Base-by-base conservation (phyloP, 2,797 vertebrate genomes). In the Chiloscyllium punctatum region DNA sequence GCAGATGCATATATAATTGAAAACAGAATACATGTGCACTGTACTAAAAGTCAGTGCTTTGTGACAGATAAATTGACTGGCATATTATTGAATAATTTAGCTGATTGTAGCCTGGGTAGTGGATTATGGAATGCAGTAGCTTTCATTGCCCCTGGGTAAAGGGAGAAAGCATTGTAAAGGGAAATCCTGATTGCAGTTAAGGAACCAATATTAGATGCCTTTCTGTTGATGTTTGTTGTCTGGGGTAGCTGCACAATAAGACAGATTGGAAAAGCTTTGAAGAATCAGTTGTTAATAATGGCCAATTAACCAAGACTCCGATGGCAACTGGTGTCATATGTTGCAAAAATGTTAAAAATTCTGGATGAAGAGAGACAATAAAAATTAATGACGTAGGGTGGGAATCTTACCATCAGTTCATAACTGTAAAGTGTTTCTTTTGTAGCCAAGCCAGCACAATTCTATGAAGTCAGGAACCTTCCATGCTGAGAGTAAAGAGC, bases 401-500 rank as follows among this genome's bases (percentile, higher is more conserved):
- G 30, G 37, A 66, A 8, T 68, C 68, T 95, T 57, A 25, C 53
- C 33, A 33, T 37, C 27, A 33, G 42, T 66, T 84, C 21, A 4
- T 42, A 48, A 90, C 42, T 84, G 23, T 86, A 69, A 37, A 48
- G 37, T 37, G 48, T 51, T 96, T 77, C 95, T 13, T 96, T 96
- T 51, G 15, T 98, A 99, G 99, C 99, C 99, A 68, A 99, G 96
- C 97, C 98, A 99, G 95, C 99, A 99, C 97, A 99, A 98, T 97
- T 98, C 98, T 0, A 98, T 99, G 96, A 99, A 98, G 96, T 97
- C 98, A 13, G 99, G 99, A n/a, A 98, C 98, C 95, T 99, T 99
- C 97, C 99, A 99, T 97, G 98, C 99, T 0, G 97, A 98, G 96
- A 99, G 99, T 97, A 99, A 99, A 96, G 99, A 99, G 97, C 97